Conservation (phyloP, 2,113 vertebrate species). For the Nymphicus hollandicus region DNA sequence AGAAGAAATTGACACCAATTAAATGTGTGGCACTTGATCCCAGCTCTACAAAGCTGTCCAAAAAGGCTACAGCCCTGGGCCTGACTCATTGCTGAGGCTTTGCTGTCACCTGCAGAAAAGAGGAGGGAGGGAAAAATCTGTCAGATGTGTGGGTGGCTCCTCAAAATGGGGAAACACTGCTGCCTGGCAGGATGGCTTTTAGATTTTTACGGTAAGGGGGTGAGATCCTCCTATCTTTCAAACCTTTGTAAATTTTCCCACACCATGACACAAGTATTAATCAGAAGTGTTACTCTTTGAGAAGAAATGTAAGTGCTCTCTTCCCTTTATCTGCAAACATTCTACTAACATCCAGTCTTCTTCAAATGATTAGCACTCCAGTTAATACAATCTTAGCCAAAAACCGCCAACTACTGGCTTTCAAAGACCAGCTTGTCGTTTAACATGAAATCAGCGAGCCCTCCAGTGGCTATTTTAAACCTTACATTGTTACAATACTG, state of each 20-base stretch:
- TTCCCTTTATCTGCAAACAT: not conserved
- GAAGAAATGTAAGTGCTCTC: not conserved
- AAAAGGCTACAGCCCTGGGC: not conserved
- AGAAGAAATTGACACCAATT: not conserved
- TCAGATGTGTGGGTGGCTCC: not conserved
- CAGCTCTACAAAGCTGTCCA: not conserved
- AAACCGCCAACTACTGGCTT: not conserved
- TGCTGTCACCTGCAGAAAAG: not conserved
- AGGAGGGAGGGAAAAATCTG: not conserved
- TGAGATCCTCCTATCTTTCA: not conserved
- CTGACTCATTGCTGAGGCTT: not conserved
- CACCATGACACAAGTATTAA: not conserved
- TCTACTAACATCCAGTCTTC: not conserved
- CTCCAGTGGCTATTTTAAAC: constrained; percentile 37
- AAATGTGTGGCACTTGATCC: not conserved
- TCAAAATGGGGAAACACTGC: not conserved
- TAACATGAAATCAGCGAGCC: not conserved
- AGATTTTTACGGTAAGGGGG: not conserved
- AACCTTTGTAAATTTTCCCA: not conserved
- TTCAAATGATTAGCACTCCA: not conserved
- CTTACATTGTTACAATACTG: not conserved
- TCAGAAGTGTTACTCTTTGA: not conserved
- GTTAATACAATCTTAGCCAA: not conserved
- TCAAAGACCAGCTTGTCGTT: not conserved
- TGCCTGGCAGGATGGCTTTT: not conserved